These are phyloP conservation scores for Grammomys dolichurus DNA, from an alignment of 2,113 vertebrate genomes.

Conservation along the genomic window DNA sequence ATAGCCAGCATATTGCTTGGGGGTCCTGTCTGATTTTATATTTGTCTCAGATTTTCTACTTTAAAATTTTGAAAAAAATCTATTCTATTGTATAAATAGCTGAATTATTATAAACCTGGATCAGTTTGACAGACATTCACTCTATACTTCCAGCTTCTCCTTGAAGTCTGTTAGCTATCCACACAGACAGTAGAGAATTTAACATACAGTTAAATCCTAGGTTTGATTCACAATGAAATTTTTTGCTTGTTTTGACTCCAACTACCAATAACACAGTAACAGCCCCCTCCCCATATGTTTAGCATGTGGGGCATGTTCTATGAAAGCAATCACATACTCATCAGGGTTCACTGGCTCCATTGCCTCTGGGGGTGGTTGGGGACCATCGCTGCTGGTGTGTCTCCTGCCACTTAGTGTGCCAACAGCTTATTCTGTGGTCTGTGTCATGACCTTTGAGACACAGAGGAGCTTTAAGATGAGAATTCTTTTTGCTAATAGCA, in stretches of 20 bases:
- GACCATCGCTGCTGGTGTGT: not conserved
- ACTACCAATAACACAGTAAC: not conserved
- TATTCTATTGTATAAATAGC: conserved; percentile 11
- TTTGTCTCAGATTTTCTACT: conserved; percentile 21
- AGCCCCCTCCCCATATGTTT: not conserved
- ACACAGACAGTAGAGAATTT: not conserved
- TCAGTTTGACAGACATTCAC: not conserved
- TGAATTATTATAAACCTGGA: not conserved
- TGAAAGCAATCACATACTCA: not conserved
- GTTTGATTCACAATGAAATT: not conserved
- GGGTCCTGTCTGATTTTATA: conserved; percentile 11
- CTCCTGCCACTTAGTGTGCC: not conserved
- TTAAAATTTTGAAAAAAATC: not conserved
- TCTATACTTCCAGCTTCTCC: not conserved
- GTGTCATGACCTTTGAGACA: not conserved
- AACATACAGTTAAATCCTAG: not conserved
- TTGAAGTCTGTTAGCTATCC: not conserved
- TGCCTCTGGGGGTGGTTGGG: not conserved
- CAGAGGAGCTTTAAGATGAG: not conserved
- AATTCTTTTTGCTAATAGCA: not conserved
- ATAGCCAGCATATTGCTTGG: not conserved
- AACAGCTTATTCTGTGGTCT: not conserved
- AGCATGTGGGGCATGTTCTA: too few species aligned
- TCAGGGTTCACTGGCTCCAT: not conserved
- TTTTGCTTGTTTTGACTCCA: not conserved